A percentile compares a stretch with the other conserved stretches of the same genome.
Conservation (phyloP, 2,113 vertebrate genomes). For the Lanius collurio region DNA sequence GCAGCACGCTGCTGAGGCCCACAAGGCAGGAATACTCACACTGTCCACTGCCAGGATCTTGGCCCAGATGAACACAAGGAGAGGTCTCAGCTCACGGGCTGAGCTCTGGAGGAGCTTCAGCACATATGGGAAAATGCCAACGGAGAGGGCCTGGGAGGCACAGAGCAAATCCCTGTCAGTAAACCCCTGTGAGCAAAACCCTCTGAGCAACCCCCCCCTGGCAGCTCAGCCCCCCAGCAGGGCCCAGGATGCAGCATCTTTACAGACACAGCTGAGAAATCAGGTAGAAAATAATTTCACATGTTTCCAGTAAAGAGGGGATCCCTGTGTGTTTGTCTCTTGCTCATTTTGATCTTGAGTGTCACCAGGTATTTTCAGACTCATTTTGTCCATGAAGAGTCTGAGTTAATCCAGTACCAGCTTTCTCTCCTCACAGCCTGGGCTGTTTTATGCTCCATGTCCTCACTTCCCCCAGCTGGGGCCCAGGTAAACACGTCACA, state of each 20-base stretch:
- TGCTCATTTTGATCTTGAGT: neutral
- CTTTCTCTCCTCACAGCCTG: neutral
- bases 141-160: slow-evolving; percentile 86
- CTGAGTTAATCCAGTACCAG: neutral
- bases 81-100: slow-evolving; percentile 91
- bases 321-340: neutral
- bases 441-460: neutral
- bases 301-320: neutral
- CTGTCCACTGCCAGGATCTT: slow-evolving; percentile 99
- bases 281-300: neutral
- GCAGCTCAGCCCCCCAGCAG: neutral
- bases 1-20: neutral
- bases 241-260: neutral
- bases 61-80: slow-evolving; percentile 99
- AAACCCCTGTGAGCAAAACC: neutral
- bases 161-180: neutral
- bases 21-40: slow-evolving; percentile 74
- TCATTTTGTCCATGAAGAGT: neutral
- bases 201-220: neutral
- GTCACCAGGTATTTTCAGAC: neutral
- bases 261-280: neutral
- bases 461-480: neutral
- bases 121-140: slow-evolving; percentile 97
- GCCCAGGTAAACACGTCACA: neutral
- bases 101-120: slow-evolving; percentile 97